A percentile compares a stretch with the other conserved stretches of the same genome.
phyloP scores from a whole-genome alignment of 2,797 vertebrate genomes.

The Hypotaenidia philippensis region DNA sequence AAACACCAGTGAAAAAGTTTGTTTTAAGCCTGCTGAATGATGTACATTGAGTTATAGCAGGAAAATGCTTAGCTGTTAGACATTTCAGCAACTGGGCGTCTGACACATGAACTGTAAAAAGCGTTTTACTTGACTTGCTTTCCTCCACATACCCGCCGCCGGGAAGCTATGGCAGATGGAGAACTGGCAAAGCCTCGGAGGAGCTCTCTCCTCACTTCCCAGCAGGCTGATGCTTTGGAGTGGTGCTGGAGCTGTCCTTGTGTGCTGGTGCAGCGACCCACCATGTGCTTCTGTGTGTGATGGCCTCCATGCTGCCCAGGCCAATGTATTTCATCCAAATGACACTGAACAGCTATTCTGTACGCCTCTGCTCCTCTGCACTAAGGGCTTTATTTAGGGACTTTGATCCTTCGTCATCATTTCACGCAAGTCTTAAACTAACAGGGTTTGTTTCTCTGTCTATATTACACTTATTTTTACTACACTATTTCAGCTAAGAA shows the following conservation, averaged over 20 bases:
- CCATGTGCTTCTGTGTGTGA: accelerated
- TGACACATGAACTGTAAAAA: conserved; percentile 10
- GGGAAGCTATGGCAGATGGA: neutral
- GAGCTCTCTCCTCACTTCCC: neutral
- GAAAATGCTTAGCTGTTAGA: neutral
- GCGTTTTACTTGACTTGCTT: conserved; percentile 7
- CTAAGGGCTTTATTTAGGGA: neutral
- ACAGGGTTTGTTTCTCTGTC: neutral
- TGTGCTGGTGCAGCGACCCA: neutral
- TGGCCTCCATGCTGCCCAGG: neutral
- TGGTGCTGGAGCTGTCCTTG: neutral
- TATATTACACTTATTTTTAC: conserved; percentile 36
- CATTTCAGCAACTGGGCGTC: neutral
- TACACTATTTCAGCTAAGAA: conserved; percentile 30
- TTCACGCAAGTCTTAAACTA: conserved; percentile 46
- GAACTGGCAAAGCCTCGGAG: neutral
- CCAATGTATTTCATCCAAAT: neutral
- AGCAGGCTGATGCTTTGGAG: neutral
- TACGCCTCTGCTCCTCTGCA: neutral
- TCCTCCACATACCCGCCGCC: neutral
- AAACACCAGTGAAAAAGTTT: conserved; percentile 6
- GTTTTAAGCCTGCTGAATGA: conserved; percentile 21
- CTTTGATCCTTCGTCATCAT: neutral
- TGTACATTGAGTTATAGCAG: neutral
- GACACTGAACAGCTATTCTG: neutral